These are phyloP conservation scores for Microplitis mediator DNA, from an alignment of 1,140 invertebrate genomes.

Conservation along the genomic window DNA sequence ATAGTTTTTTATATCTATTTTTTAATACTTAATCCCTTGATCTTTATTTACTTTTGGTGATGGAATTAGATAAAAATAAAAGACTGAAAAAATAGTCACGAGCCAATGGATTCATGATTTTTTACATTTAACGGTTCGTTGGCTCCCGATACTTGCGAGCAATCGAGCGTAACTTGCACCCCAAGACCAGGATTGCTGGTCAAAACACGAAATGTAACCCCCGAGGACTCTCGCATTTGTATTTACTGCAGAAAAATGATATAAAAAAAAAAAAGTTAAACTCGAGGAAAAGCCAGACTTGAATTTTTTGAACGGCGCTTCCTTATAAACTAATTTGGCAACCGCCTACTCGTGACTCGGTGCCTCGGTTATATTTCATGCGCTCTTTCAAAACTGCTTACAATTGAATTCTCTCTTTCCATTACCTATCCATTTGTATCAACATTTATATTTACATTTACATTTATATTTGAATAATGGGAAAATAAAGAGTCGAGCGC, in stretches of 20 bases:
- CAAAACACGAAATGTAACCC: not conserved
- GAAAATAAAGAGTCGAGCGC: conserved; percentile 57
- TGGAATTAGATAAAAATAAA: no score
- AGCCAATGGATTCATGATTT: no score
- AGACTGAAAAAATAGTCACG: no score
- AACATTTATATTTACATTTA: conserved; percentile 55
- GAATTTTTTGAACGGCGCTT: not conserved
- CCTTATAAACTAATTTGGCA: conserved; percentile 60
- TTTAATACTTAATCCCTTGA: no score
- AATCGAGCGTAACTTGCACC: conserved; percentile 22
- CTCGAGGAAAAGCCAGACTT: no score
- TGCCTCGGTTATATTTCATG: conserved; percentile 21
- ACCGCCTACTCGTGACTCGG: conserved; percentile 33
- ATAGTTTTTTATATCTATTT: no score
- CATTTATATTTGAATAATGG: conserved; percentile 66
- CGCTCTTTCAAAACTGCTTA: conserved; percentile 40
- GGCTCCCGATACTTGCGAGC: conserved; percentile 21
- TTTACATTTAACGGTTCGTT: conserved; percentile 34
- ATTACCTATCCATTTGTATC: conserved; percentile 64
- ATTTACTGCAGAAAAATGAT: not conserved
- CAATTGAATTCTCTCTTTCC: conserved; percentile 65
- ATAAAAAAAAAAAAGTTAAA: no score
- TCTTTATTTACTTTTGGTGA: no score
- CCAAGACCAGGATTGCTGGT: not conserved
- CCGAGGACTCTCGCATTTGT: not conserved